Conservation (phyloP, 2,113 vertebrate species). For the Oreotrochilus melanogaster region DNA sequence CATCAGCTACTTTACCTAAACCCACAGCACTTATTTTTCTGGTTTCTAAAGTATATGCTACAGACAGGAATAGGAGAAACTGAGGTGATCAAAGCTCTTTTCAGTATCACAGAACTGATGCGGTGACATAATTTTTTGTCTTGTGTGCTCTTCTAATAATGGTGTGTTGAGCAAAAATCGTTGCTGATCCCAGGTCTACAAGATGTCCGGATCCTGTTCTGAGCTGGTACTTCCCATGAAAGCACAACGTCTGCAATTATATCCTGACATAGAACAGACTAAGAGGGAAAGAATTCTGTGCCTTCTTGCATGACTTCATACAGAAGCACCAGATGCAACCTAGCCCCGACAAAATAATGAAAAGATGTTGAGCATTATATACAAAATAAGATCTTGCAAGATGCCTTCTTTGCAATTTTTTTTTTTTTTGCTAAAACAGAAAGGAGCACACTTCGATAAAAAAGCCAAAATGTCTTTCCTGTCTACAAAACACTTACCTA, state of each 20-base stretch:
- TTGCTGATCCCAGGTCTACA: background rate
- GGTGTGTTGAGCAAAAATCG: background rate
- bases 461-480: slow-evolving; percentile 11
- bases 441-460: background rate
- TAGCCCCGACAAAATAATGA: slow-evolving; percentile 14
- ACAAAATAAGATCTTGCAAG: background rate
- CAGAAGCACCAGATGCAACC: background rate
- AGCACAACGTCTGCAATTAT: background rate
- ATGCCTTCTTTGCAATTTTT: background rate
- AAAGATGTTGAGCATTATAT: background rate
- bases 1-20: slow-evolving; percentile 39
- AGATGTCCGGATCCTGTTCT: background rate
- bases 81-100: background rate
- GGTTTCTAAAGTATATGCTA: background rate
- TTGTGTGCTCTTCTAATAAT: background rate
- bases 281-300: background rate
- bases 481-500: slow-evolving; percentile 36
- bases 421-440: background rate
- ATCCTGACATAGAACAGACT: background rate
- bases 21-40: background rate
- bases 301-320: background rate
- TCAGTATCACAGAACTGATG: background rate
- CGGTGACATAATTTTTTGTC: background rate
- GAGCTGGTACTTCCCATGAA: background rate
- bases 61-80: background rate